Base-by-base conservation (phyloP, 2,797 vertebrate species). In the Ctenosaura bakeri region DNA sequence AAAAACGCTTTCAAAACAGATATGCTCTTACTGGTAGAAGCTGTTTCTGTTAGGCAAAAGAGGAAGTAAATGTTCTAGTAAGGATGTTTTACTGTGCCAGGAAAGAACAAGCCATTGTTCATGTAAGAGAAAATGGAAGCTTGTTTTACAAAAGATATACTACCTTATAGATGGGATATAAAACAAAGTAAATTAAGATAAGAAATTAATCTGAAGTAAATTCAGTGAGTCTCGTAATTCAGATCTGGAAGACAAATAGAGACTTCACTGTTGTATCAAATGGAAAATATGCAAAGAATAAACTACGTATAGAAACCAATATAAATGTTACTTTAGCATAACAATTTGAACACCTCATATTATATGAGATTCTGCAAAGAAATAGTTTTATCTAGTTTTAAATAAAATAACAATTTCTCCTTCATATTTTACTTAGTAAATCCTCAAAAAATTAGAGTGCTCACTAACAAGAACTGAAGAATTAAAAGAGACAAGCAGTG, bases 21-120 rank as follows among this genome's bases (percentile, higher is more conserved):
- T 18, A 22, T 83, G 8, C 59, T 54, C 29, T 82, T 12, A 64
- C 59, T 16, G 64, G 50, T 71, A 64, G 76, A 80, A 90, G 64
- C 32, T 59, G 46, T 69, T 32, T 89, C 46, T 16, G 35, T 59
- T 59, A 73, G 50, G 62, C 26, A 81, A 73, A 85, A 73, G 50
- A 56, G 74, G 88, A 89, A 89, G 83, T 86, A 90, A 59, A 73
- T 81, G 35, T 59, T 86, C 50, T 64, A n/a, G 32, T 79, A 77
- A 62, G 2, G 2, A 35, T 78, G 32, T 78, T 84, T 78, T 77
- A 1, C 22, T 24, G 52, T 18, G 38, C 32, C 10, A 84, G 24
- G 42, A 77, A 89, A 89, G 54, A 86, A 86, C 78, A 79, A 35
- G 18, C 46, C 26, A 59, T 54, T 85, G 64, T 82, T 88, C 50